Evolutionary conservation across 2,888 invertebrate species (phyloP), one percentile per base, ranked within the genome.

Genomic region (Ischnura elegans): DNA sequence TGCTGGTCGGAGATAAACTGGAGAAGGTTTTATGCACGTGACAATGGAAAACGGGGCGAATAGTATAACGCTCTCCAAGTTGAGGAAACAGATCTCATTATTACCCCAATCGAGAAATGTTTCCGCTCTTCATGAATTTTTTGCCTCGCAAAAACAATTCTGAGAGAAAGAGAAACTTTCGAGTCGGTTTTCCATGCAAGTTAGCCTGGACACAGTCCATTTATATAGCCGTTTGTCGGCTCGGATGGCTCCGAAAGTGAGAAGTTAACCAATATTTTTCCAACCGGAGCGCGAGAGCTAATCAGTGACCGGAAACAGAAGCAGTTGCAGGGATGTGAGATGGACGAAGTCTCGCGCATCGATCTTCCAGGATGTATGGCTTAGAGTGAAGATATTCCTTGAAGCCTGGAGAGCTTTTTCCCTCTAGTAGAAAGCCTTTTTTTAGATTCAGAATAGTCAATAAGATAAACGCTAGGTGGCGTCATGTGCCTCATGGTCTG

Each of bases 61-160:
- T 51, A n/a, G 61, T 21, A 6, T 66, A 36, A 36, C 76, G 29
- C 76, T 6, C 10, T 5, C 36, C 36, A 36, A 76, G 36, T 36
- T 36, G 76, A 76, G 76, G 76, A 76, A 76, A 76, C 76, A 76
- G 76, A 76, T 76, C 76, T 76, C 76, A 76, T 76, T 76, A 76
- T 76, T 36, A 25, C 36, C 36, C n/a, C 76, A 36, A 76, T 76
- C 16, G 76, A 36, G 25, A 76, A 29, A 13, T 36, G 76, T 76
- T 76, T 76, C 76, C 76, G 76, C 13, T 76, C 76, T 36, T 36
- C 10, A 0, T 0, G 6, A 36, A 10, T 66, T 66, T 36, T 76
- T 76, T 76, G 2, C 5, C 76, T 3, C 29, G 36, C 5, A 1
- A 16, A n/a, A n/a, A 21, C 25, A 21, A 2, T 36, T 36, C 36